Base-by-base conservation (phyloP, 2,888 invertebrate genomes). In the Drosophila histrio region DNA sequence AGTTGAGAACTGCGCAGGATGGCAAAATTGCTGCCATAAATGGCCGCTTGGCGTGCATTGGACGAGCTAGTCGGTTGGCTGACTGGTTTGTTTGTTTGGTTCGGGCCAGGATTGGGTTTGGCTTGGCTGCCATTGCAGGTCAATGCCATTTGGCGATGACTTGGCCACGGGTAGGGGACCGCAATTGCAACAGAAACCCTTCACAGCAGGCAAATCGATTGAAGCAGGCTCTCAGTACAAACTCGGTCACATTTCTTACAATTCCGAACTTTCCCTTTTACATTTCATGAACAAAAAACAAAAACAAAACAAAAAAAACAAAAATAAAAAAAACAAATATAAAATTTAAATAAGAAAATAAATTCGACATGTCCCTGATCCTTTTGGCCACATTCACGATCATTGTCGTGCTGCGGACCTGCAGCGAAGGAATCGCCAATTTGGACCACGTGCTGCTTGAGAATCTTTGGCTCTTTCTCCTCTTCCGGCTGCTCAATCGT, bases 21-120 rank as follows among this genome's bases (percentile, higher is more conserved):
- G 77, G 66, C 64, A 15, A 77, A 83, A 77, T 75, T 77, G 72
- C 66, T 43, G 80, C 74, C 69, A 80, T 74, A 78, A 83, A 80
- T 80, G 78, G 63, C 57, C 32, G 64, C 67, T 44, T 83, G 61
- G 63, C 68, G 77, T 77, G 77, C 46, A 53, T 43, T 21, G 52
- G 36, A 38, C 44, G 26, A 36, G 53, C 52, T 24, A 21, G 32
- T 34, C 38, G 49, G 19, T 17, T 43, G n/a, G 13, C 39, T 43
- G 22, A 5, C 13, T 26, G 22, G 15, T 26, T 41, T 34, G 34
- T 21, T 32, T 26, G 30, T 13, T 47, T 32, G 13, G 30, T 38
- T 47, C 17, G 47, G 38, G 6, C 17, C 24, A 28, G 34, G 46
- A 24, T 34, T 30, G 46, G 24, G 22, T 34, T 22, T 13, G 36